phyloP scores from a whole-genome alignment of 2,888 invertebrate species.

The Nowickia ferox region DNA sequence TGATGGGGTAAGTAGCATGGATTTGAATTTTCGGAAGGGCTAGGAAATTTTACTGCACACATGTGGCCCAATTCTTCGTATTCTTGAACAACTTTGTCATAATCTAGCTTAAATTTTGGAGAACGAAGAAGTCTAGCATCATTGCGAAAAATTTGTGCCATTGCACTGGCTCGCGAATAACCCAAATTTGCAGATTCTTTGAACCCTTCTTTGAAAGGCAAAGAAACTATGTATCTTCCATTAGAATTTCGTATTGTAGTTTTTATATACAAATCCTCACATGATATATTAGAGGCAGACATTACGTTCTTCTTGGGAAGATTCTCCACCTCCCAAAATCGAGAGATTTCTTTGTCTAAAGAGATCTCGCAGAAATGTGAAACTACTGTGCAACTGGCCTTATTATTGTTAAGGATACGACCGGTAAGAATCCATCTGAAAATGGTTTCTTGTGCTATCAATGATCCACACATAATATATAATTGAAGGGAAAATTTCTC shows the following conservation, averaged over 20 bases:
- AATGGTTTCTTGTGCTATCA: slow-evolving; percentile 43
- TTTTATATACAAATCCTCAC: background rate
- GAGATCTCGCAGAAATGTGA: background rate
- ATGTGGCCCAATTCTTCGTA: too few species aligned
- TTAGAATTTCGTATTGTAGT: background rate
- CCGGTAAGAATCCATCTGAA: slow-evolving; percentile 30
- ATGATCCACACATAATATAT: slow-evolving; percentile 1
- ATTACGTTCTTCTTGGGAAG: background rate
- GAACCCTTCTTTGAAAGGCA: too few species aligned
- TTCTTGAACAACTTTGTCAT: too few species aligned
- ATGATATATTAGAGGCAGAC: background rate
- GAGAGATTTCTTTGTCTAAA: background rate
- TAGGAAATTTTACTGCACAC: too few species aligned
- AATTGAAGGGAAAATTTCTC: background rate
- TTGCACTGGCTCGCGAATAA: too few species aligned
- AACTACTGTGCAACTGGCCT: background rate
- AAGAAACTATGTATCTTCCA: too few species aligned
- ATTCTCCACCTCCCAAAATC: slow-evolving; percentile 22
- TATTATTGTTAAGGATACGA: background rate
- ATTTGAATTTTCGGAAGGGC: too few species aligned
- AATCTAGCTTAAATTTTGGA: too few species aligned
- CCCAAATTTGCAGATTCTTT: too few species aligned
- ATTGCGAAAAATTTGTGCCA: too few species aligned
- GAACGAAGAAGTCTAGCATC: too few species aligned
- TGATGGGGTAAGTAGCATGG: too few species aligned